These are phyloP conservation scores for Papilio glaucus DNA, from an alignment of 1,140 invertebrate species.

Conservation along the genomic window DNA sequence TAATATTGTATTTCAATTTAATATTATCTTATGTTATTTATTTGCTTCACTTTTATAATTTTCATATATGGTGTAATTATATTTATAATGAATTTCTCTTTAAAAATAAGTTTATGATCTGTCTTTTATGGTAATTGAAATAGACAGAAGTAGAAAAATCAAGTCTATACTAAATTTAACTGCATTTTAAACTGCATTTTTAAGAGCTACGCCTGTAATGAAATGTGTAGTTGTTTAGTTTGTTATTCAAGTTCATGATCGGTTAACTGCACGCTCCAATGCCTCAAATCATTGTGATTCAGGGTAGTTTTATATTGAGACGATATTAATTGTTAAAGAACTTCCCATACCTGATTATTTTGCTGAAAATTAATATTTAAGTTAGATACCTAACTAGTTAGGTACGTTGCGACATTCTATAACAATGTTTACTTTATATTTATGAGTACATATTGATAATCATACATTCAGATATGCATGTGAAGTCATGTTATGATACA, in stretches of 20 bases:
- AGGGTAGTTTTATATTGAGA: too few relatives aligned
- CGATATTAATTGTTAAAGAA: too few relatives aligned
- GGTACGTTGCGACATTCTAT: slow-evolving; percentile 20
- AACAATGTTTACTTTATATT: slow-evolving; percentile 6
- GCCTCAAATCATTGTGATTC: too few relatives aligned
- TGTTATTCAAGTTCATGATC: slow-evolving; percentile 6
- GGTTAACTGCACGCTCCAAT: background rate
- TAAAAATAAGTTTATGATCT: too few relatives aligned
- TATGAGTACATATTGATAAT: slow-evolving; percentile 1
- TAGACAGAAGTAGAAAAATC: background rate
- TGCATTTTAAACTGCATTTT: too few relatives aligned
- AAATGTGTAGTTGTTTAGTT: slow-evolving; percentile 11
- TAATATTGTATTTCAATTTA: background rate
- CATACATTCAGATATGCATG: background rate
- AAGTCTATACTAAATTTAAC: too few relatives aligned
- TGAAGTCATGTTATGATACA: slow-evolving; percentile 4
- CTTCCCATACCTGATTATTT: too few relatives aligned
- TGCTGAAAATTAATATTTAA: too few relatives aligned
- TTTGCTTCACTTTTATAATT: too few relatives aligned
- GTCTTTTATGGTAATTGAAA: background rate
- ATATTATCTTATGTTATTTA: too few relatives aligned
- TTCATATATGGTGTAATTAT: too few relatives aligned
- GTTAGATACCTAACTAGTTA: slow-evolving; percentile 10
- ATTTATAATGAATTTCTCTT: too few relatives aligned
- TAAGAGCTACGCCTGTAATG: background rate